phyloP scores from a whole-genome alignment of 1,140 invertebrate genomes.

The Gryon sp. region DNA sequence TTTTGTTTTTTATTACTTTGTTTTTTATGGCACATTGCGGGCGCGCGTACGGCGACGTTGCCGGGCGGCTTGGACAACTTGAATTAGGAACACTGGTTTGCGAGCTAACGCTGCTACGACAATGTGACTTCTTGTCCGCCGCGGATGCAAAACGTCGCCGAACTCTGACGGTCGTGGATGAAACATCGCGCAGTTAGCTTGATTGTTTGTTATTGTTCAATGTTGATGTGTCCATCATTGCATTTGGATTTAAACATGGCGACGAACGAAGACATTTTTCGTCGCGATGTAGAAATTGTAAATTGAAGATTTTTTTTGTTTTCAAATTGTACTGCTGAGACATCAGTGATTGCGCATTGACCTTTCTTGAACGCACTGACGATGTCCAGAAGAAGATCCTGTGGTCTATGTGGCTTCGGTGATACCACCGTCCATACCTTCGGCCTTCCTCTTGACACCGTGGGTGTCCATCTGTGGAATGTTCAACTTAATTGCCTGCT shows the following conservation, averaged over 20 bases:
- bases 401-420: conserved; percentile 67
- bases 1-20: no score
- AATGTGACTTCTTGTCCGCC: conserved; percentile 26
- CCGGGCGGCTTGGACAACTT: conserved; percentile 13
- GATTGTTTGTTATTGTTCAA: conserved; percentile 54
- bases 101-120: conserved; percentile 31
- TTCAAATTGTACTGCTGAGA: conserved; percentile 79
- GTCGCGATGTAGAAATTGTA: conserved; percentile 15
- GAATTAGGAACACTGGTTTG: conserved; percentile 58
- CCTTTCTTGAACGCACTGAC: conserved; percentile 74
- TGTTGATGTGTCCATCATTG: conserved; percentile 35
- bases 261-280: not conserved
- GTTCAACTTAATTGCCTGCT: conserved; percentile 63
- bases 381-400: conserved; percentile 12
- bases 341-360: conserved; percentile 74
- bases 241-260: not conserved
- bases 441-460: conserved; percentile 76
- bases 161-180: conserved; percentile 41
- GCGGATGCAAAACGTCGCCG: conserved; percentile 27
- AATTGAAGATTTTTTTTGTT: no score
- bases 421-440: conserved; percentile 73
- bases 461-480: conserved; percentile 70
- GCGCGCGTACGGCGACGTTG: conserved; percentile 51
- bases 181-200: conserved; percentile 39
- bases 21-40: conserved; percentile 76